These are phyloP conservation scores for Portevinia maculata DNA, from an alignment of 2,888 invertebrate genomes.

Conservation along the genomic window DNA sequence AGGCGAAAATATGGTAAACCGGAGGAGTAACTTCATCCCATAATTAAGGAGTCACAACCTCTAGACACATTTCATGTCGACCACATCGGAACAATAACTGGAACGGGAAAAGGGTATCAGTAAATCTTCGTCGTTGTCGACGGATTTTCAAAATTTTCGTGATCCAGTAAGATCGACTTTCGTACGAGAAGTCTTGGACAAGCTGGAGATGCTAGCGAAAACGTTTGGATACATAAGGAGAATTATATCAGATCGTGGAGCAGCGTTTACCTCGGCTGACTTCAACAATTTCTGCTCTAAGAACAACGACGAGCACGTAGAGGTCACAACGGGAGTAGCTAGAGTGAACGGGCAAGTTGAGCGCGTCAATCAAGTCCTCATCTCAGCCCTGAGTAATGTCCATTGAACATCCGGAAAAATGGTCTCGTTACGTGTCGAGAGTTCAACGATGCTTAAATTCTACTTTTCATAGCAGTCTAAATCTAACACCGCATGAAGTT, in stretches of 20 bases:
- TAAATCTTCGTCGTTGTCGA: conserved; percentile 14
- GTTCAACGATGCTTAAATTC: not conserved
- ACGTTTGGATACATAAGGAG: conserved; percentile 2
- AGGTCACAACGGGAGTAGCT: not conserved
- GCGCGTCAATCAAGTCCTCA: not conserved
- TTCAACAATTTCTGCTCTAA: conserved; percentile 1
- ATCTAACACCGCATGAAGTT: no score
- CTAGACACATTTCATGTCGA: conserved; percentile 11
- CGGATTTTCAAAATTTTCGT: conserved; percentile 1
- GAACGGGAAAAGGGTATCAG: conserved; percentile 2
- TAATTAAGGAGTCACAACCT: conserved; percentile 1
- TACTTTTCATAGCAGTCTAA: no score
- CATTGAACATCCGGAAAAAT: conserved; percentile 4
- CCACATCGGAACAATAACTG: conserved; percentile 17
- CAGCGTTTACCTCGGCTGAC: conserved; percentile 2
- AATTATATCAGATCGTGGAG: not conserved
- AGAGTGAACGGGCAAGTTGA: not conserved
- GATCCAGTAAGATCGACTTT: conserved; percentile 1
- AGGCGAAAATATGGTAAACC: conserved; percentile 3
- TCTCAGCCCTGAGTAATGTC: not conserved
- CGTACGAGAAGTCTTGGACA: not conserved
- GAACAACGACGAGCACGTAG: conserved; percentile 4
- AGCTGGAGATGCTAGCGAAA: not conserved
- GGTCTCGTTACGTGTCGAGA: not conserved
- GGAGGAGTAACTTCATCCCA: no score